A percentile compares a stretch with the other conserved stretches of the same genome.
Evolutionary conservation across 1,140 invertebrate species (phyloP).

Genomic region (Ctenoplectra terminalis): DNA sequence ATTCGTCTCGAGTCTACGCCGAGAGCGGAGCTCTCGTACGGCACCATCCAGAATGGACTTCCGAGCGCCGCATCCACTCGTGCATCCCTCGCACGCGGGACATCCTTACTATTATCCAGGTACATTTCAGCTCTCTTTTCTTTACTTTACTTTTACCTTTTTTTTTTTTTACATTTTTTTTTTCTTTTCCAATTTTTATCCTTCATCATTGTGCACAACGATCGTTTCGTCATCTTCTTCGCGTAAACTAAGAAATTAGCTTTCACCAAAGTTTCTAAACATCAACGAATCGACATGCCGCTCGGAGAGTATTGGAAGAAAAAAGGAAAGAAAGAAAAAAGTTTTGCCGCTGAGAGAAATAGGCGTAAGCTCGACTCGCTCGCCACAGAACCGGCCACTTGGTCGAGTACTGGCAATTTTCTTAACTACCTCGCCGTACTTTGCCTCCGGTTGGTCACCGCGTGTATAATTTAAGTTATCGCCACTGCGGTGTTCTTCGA

Average conservation of each 20-base stretch:
- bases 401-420: conserved; percentile 56
- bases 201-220: no score
- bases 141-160: background rate
- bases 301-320: background rate
- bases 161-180: background rate
- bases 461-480: conserved; percentile 56
- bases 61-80: conserved; percentile 79
- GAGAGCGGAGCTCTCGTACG: conserved; percentile 23
- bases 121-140: conserved; percentile 47
- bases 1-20: conserved; percentile 32
- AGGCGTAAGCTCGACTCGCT: conserved; percentile 53
- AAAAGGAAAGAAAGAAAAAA: background rate
- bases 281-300: conserved; percentile 15
- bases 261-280: conserved; percentile 53
- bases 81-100: conserved; percentile 77
- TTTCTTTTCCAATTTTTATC: fast-evolving
- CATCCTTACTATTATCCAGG: conserved; percentile 81
- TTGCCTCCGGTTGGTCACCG: conserved; percentile 33
- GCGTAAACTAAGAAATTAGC: conserved; percentile 32
- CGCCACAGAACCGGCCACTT: conserved; percentile 37
- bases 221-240: conserved; percentile 11
- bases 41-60: conserved; percentile 76
- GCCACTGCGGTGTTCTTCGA: conserved; percentile 28
- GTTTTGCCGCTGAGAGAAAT: conserved; percentile 43
- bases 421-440: conserved; percentile 56